Evolutionary conservation across 2,797 vertebrate genomes (phyloP).

Genomic region (Cetoscarus ocellatus): DNA sequence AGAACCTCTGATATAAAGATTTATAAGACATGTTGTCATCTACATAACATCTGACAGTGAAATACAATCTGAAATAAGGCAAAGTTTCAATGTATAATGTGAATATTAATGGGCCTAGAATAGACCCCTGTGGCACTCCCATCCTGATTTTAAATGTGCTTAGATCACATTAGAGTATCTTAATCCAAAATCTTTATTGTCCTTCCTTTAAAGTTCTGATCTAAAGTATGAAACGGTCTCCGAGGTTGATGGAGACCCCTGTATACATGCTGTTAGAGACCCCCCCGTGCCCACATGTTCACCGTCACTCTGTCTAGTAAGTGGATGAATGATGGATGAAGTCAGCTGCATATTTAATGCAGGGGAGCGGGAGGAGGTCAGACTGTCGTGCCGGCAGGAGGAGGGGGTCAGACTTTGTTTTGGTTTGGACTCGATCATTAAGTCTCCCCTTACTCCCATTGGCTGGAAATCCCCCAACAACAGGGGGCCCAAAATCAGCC

Average conservation of each 20-base stretch:
- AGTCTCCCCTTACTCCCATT: constrained; percentile 37
- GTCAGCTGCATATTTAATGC: constrained; percentile 76
- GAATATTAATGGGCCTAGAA: not conserved
- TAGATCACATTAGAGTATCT: not conserved
- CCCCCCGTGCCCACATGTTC: constrained; percentile 11
- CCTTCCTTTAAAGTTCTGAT: not conserved
- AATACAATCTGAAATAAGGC: too few relatives aligned
- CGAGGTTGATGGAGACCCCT: not conserved
- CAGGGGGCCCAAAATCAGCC: constrained; percentile 57
- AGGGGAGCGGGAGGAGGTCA: constrained; percentile 48
- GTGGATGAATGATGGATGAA: constrained; percentile 75
- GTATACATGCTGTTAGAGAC: constrained; percentile 1
- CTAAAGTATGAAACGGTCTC: not conserved
- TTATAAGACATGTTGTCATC: too few relatives aligned
- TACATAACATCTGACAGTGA: too few relatives aligned
- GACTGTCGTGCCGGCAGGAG: constrained; percentile 42
- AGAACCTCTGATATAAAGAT: too few relatives aligned
- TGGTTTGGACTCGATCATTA: constrained; percentile 22
- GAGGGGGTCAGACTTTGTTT: constrained; percentile 21
- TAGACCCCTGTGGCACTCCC: constrained; percentile 1
- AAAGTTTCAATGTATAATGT: too few relatives aligned
- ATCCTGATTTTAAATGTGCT: not conserved
- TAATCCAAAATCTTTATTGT: not conserved
- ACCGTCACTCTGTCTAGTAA: constrained; percentile 47
- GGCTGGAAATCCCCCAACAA: constrained; percentile 68